A percentile compares a stretch with the other conserved stretches of the same genome.
Evolutionary conservation across 2,888 invertebrate species (phyloP).

Genomic region (Oeneis ivallda): DNA sequence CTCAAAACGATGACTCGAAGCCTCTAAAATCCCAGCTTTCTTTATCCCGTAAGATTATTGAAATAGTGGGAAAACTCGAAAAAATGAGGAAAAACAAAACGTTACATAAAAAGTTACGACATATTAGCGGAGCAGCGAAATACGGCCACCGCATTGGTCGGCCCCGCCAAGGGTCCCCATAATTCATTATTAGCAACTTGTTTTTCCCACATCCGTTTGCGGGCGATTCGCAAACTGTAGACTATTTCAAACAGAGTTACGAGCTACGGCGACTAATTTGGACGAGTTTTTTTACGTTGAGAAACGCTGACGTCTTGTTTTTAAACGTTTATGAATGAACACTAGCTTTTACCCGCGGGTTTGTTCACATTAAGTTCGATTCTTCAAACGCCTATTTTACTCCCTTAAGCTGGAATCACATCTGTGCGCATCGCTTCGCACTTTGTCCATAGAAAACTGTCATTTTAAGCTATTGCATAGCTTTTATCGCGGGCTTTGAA

Average conservation of each 20-base stretch:
- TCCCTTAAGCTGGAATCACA: too few species aligned
- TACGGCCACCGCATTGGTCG: constrained; percentile 39
- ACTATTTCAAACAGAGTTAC: constrained; percentile 33
- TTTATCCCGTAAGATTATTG: constrained; percentile 31
- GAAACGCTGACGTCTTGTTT: constrained; percentile 22
- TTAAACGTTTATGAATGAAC: neutral
- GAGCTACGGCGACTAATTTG: constrained; percentile 30
- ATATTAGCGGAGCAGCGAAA: constrained; percentile 44
- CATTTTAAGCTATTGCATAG: too few species aligned
- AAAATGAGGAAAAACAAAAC: constrained; percentile 42
- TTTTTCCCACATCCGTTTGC: constrained; percentile 56
- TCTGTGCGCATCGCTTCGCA: too few species aligned
- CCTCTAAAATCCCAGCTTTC: too few species aligned
- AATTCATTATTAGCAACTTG: constrained; percentile 68
- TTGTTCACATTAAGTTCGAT: too few species aligned
- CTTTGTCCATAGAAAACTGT: too few species aligned
- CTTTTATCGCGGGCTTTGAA: too few species aligned
- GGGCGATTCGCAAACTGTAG: constrained; percentile 33
- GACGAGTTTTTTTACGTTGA: constrained; percentile 16
- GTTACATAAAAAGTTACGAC: constrained; percentile 45
- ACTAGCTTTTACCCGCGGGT: too few species aligned
- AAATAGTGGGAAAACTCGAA: constrained; percentile 30
- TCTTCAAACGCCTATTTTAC: too few species aligned
- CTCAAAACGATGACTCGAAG: too few species aligned
- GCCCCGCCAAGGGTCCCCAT: constrained; percentile 42